Base-by-base conservation (phyloP, 2,888 invertebrate genomes). In the Barypeithes pellucidus region DNA sequence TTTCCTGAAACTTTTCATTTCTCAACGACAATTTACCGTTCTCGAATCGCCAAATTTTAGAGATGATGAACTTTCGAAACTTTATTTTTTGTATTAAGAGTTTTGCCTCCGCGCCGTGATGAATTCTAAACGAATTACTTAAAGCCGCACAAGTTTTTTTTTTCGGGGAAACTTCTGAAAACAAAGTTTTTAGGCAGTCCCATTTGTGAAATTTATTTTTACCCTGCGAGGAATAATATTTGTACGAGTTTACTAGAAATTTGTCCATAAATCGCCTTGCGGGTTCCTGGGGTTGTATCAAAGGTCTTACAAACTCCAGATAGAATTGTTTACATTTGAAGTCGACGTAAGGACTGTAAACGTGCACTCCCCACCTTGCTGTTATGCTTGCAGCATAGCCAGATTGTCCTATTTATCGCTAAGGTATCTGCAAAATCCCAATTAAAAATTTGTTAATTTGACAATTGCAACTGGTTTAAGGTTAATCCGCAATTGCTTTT, bases 121-220 rank as follows among this genome's bases (percentile, higher is more conserved):
- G 67, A 57, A 59, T 67, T 22, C 59, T 67, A 67, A 67, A 67
- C 59, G 24, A 67, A 59, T 67, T 59, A 67, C 59, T 20, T 20
- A 45, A 67, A 67, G 29, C 54, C 54, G 33, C 33, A 57, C 16
- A 57, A 57, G 54, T 33, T 57, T 33, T 33, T 33, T n/a, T 29
- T 29, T 14, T 33, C 16, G 11, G 5, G 33, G 36, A 18, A 57
- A 57, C 16, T 57, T 57, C 33, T 33, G 54, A 33, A 57, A 57
- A 33, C 33, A 33, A 57, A 57, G 54, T 57, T 57, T 52, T 57
- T 33, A 33, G 11, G n/a, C 11, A 14, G 33, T 33, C 33, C 54
- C 33, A 57, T 57, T 57, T 57, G 54, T 33, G 3, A 57, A 57
- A 57, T 57, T 57, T 57, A 57, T 57, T 57, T 33, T 24, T 57